Percentiles rank a stretch among this genome's conserved stretches.
Evolutionary conservation across 2,113 vertebrate species (phyloP).

Genomic region (Cebus imitator): DNA sequence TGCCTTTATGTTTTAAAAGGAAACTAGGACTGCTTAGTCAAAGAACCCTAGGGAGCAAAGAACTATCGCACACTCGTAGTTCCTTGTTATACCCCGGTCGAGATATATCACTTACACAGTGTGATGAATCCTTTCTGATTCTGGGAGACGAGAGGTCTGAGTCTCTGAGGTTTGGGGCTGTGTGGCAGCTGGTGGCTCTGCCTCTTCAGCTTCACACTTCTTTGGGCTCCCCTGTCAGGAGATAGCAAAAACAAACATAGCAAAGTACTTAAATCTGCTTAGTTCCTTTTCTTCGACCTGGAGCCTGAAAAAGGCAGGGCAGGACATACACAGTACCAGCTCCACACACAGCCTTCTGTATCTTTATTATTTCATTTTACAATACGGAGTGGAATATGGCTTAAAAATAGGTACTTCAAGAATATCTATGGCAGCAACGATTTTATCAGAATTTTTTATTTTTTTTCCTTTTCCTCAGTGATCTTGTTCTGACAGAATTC

Average conservation of each 20-base stretch:
- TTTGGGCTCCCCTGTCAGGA: slow-evolving; percentile 69
- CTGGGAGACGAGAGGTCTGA: slow-evolving; percentile 65
- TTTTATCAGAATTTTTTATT: not conserved
- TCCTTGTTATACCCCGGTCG: not conserved
- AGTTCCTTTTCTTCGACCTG: slow-evolving; percentile 32
- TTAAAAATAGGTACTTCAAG: slow-evolving; percentile 24
- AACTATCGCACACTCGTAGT: not conserved
- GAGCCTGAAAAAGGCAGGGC: slow-evolving; percentile 15
- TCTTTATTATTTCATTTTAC: slow-evolving; percentile 14
- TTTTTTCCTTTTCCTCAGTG: too few species aligned
- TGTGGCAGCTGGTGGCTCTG: slow-evolving; percentile 69
- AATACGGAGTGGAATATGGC: not conserved
- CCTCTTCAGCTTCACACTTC: slow-evolving; percentile 74
- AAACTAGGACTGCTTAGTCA: not conserved
- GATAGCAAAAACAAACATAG: slow-evolving; percentile 63
- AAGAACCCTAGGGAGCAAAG: slow-evolving; percentile 27
- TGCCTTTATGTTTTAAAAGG: slow-evolving; percentile 53
- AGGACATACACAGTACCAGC: not conserved
- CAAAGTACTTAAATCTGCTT: slow-evolving; percentile 50
- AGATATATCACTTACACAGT: slow-evolving; percentile 68
- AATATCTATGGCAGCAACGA: slow-evolving; percentile 19
- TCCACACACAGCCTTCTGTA: not conserved
- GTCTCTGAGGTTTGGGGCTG: slow-evolving; percentile 64
- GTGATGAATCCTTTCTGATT: slow-evolving; percentile 69
- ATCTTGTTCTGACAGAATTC: not conserved